Evolutionary conservation across 2,797 vertebrate species (phyloP), one percentile per base, ranked within the genome.

Genomic region (Tauraco hartlaubi): DNA sequence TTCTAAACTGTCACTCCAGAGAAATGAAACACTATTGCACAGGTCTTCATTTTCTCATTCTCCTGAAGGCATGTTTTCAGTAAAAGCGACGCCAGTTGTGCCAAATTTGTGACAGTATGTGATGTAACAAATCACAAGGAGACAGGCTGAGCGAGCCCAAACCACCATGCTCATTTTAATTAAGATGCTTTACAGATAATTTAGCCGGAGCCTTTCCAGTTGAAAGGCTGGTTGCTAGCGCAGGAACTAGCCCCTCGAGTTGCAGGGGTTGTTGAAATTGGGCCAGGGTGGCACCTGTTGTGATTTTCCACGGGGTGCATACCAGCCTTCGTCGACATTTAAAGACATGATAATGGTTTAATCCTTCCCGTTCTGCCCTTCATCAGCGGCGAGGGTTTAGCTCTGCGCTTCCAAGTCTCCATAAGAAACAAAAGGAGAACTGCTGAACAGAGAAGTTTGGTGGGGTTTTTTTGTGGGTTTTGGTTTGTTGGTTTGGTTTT

Each of bases 321-420:
- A 96, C 96, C 96, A 97, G 74, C 88, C 85, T 97, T 97, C 51
- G 7, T 62, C 1, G 13, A 91, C 86, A 75, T 97, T 96, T 95
- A 94, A 94, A 92, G 95, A 97, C 95, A 97, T 96, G 94, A 95
- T 97, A 98, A 97, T 95, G 94, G 81, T 95, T 97, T 98, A 97
- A 97, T 98, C 96, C 92, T 6, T 96, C 74, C 90, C 95, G 81
- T 94, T 96, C 97, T 97, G 94, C 92, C 94, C 96, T 98, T 98
- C 96, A 97, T 97, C 95, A 92, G 61, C 14, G 28, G 91, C 39
- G 7, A 54, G 88, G 61, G 29, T 83, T 92, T 56, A 94, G 78
- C 88, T 92, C 96, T 91, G 39, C 23, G 17, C 77, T 97, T 96
- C 84, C 82, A 92, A 91, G 86, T 86, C 85, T 92, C 56, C 12